Conservation (phyloP, 2,888 invertebrate species). For the Aphidius colemani region DNA sequence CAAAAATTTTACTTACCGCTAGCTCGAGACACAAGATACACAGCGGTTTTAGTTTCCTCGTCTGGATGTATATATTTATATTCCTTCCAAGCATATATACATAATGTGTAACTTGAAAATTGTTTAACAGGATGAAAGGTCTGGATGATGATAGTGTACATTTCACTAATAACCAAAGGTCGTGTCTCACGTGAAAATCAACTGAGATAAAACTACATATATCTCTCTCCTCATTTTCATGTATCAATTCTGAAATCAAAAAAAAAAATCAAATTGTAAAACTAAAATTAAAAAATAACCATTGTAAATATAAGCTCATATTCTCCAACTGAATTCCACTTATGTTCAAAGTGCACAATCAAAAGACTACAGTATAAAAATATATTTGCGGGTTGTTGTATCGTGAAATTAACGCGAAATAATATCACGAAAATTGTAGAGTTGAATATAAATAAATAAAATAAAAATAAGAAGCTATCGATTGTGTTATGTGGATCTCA, state of each 20-base stretch:
- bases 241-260: neutral
- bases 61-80: too few species aligned
- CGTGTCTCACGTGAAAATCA: slow-evolving; percentile 42
- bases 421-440: slow-evolving; percentile 14
- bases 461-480: neutral
- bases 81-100: too few species aligned
- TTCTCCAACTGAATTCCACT: neutral
- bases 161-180: too few species aligned
- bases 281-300: too few species aligned
- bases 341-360: neutral
- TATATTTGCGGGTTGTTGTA: neutral
- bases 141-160: too few species aligned
- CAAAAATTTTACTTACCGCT: too few species aligned
- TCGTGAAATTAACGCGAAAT: slow-evolving; percentile 12
- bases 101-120: too few species aligned
- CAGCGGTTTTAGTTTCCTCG: too few species aligned
- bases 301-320: too few species aligned
- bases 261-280: neutral
- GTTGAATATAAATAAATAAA: slow-evolving; percentile 5
- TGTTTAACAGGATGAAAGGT: too few species aligned
- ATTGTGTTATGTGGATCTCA: neutral
- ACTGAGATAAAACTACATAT: slow-evolving; percentile 47
- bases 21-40: too few species aligned
- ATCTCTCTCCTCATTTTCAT: slow-evolving; percentile 9
- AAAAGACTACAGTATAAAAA: neutral